Evolutionary conservation across 1,140 invertebrate genomes (phyloP).

Genomic region (Diprion similis): DNA sequence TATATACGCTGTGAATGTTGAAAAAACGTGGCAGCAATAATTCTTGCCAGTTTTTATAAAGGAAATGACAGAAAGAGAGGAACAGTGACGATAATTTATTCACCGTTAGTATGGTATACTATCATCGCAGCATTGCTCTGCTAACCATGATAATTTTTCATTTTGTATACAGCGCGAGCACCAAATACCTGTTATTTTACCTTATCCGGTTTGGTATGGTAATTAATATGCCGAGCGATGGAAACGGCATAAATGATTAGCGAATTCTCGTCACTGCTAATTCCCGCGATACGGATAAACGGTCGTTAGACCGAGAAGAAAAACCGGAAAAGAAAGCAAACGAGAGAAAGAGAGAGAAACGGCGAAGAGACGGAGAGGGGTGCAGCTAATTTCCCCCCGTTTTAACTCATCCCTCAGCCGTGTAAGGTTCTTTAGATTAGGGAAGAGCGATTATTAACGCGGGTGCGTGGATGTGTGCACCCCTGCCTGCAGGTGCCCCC

Average conservation of each 20-base stretch:
- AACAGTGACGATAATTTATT: too few relatives aligned
- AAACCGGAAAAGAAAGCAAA: not conserved
- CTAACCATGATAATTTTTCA: too few relatives aligned
- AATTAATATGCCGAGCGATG: not conserved
- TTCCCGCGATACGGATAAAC: not conserved
- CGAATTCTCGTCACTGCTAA: not conserved
- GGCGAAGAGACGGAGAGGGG: too few relatives aligned
- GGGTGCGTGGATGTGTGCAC: not conserved
- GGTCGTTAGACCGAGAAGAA: not conserved
- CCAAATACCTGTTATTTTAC: too few relatives aligned
- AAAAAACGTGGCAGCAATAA: too few relatives aligned
- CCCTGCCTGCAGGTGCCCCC: not conserved
- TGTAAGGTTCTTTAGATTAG: not conserved
- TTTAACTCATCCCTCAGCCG: not conserved
- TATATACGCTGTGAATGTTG: too few relatives aligned
- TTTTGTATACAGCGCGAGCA: too few relatives aligned
- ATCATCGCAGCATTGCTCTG: too few relatives aligned
- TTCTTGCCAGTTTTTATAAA: too few relatives aligned
- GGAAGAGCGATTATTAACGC: not conserved
- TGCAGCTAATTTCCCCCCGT: not conserved
- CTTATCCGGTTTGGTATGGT: too few relatives aligned
- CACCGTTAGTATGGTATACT: too few relatives aligned
- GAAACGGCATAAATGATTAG: conserved; percentile 2
- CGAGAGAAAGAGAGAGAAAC: not conserved
- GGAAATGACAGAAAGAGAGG: too few relatives aligned